Base-by-base conservation (phyloP, 2,888 invertebrate species). In the Dioctria rufipes region DNA sequence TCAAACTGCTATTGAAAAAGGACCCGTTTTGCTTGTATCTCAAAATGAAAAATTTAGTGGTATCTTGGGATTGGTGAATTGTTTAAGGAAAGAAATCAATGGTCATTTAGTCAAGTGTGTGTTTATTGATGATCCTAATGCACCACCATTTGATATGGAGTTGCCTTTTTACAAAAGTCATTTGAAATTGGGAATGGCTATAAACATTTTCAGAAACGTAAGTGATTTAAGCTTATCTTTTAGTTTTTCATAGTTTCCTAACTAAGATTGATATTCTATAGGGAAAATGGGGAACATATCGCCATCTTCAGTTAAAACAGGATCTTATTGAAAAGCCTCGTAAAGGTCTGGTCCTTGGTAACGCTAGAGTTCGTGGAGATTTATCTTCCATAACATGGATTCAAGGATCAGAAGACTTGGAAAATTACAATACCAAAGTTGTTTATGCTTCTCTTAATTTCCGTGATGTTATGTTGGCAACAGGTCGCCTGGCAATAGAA, bases 381-480 rank as follows among this genome's bases (percentile, higher is more conserved):
- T 90, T 98, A 78, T 94, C 95, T 0, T 94, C 96, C 2, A 87
- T 98, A 61, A 91, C 89, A 11, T 97, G 96, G 96, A 88, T 97
- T 4, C 94, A 97, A 88, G 95, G 95, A 0, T 90, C 91, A 0
- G 85, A 91, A 40, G 25, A 83, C 3, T 82, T 83, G 0, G 51
- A 96, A 87, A 93, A 94, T 0, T 89, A 91, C 0, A 85, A 90
- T 3, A 83, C 87, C 2, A 87, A 91, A 81, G 81, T 88, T 3
- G 89, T 91, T 1, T 96, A 95, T 86, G 90, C 96, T 0, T 92
- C 97, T 0, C 88, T 98, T 11, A 99, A 98, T 90, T 98, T 98
- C 92, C 93, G 96, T 86, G 98, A 98, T 88, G 91, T 98, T 0
- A 98, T 98, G 98, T 91, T 96, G 0, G 96, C 98, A 0, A 96